Evolutionary conservation across 2,113 vertebrate species (phyloP).

Genomic region (Pristiophorus japonicus): DNA sequence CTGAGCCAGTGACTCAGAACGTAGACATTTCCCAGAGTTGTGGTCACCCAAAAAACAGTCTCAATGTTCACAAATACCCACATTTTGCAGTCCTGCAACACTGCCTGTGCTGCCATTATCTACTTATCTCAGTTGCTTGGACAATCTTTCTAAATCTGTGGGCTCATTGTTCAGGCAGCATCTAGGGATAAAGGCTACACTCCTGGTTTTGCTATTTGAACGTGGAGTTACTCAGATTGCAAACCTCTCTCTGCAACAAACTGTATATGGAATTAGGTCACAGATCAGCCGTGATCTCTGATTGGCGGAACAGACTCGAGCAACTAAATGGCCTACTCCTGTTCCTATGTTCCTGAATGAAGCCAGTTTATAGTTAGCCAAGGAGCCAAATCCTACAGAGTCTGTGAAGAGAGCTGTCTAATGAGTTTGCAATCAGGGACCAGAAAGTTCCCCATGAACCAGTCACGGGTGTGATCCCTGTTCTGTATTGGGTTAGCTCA

Average conservation of each 20-base stretch:
- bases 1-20: background rate
- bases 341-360: background rate
- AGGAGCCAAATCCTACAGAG: background rate
- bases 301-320: background rate
- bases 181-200: background rate
- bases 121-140: background rate
- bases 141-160: background rate
- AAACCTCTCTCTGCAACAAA: background rate
- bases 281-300: background rate
- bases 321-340: background rate
- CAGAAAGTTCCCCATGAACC: background rate
- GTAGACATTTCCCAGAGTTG: background rate
- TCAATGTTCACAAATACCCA: background rate
- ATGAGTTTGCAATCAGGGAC: background rate
- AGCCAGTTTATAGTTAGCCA: background rate
- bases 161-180: background rate
- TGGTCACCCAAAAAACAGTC: background rate
- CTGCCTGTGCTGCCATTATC: background rate
- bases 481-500: background rate
- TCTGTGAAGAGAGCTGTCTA: background rate
- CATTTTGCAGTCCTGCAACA: background rate
- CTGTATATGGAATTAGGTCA: background rate
- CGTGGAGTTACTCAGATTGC: background rate
- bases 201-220: background rate
- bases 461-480: background rate